phyloP scores from a whole-genome alignment of 2,888 invertebrate genomes.

The Meliscaeva auricollis region DNA sequence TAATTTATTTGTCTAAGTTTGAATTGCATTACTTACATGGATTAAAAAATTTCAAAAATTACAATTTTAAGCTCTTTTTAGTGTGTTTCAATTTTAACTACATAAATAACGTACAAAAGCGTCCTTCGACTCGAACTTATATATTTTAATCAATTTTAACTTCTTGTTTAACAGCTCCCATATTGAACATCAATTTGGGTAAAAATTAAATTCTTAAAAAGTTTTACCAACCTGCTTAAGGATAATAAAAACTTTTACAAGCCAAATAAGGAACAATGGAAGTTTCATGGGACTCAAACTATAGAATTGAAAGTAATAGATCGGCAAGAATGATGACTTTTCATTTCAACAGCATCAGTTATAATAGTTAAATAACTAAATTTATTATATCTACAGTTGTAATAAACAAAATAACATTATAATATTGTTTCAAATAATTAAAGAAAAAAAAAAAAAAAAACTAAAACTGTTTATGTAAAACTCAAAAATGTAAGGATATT shows the following conservation, averaged over 20 bases:
- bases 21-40: too few relatives aligned
- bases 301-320: not conserved
- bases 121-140: too few relatives aligned
- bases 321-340: slow-evolving; percentile 10
- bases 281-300: not conserved
- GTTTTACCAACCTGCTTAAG: not conserved
- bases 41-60: too few relatives aligned
- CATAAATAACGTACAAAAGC: too few relatives aligned
- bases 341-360: slow-evolving; percentile 24
- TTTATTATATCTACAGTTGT: slow-evolving; percentile 20
- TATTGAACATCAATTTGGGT: slow-evolving; percentile 12
- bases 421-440: slow-evolving; percentile 16
- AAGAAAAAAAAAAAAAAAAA: not conserved
- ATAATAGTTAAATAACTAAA: slow-evolving; percentile 12
- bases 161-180: slow-evolving; percentile 17
- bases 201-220: not conserved
- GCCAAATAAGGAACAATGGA: slow-evolving; percentile 1
- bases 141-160: too few relatives aligned
- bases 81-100: too few relatives aligned
- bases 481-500: slow-evolving; percentile 9
- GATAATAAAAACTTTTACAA: slow-evolving; percentile 21
- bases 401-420: not conserved
- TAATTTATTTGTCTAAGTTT: too few relatives aligned
- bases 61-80: too few relatives aligned
- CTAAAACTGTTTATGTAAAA: slow-evolving; percentile 23